Conservation (phyloP, 1,140 invertebrate genomes). For the Xylocopa sonorina region DNA sequence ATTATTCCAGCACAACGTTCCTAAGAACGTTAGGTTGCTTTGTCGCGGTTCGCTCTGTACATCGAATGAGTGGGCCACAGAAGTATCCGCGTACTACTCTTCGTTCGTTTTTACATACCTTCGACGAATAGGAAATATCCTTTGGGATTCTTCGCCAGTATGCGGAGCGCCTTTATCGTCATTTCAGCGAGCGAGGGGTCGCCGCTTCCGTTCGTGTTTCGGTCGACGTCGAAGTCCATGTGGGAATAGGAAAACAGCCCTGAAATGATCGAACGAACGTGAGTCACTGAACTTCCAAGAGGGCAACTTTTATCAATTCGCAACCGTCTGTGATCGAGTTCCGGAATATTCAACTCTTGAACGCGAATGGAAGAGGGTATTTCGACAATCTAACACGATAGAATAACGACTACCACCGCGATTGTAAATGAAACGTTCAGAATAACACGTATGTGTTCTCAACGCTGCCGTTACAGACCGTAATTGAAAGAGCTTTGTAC, state of each 20-base stretch:
- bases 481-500: background rate
- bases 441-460: background rate
- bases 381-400: background rate
- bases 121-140: constrained; percentile 96
- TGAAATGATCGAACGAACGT: constrained; percentile 60
- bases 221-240: constrained; percentile 83
- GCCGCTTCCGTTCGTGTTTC: constrained; percentile 84
- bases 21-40: too few species aligned
- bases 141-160: constrained; percentile 89
- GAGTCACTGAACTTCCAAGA: background rate
- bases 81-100: too few species aligned
- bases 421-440: background rate
- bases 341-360: too few species aligned
- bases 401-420: too few species aligned
- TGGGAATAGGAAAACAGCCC: constrained; percentile 84
- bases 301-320: background rate
- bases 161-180: constrained; percentile 90
- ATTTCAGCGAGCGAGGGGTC: constrained; percentile 92
- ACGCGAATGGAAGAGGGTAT: background rate
- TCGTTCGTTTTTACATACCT: constrained; percentile 83
- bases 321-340: background rate
- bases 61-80: too few species aligned
- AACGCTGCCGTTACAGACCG: too few species aligned
- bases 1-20: too few species aligned
- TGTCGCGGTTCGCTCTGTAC: too few species aligned